phyloP scores from a whole-genome alignment of 2,888 invertebrate genomes.

The Aleiodes alternator region DNA sequence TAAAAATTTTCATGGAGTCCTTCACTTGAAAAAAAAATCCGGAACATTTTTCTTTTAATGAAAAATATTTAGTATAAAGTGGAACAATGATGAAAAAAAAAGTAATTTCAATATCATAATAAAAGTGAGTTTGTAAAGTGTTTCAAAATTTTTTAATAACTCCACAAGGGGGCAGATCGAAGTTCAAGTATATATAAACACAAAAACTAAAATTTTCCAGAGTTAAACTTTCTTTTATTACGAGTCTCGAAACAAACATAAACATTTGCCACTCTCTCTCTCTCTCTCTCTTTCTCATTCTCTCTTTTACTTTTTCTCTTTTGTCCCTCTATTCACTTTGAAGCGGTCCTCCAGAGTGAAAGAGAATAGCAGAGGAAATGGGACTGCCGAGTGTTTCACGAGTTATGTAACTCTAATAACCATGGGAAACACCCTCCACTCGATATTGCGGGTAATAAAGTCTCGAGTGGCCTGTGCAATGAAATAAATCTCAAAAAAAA shows the following conservation, averaged over 20 bases:
- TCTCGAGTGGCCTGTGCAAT: conserved; percentile 26
- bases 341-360: conserved; percentile 28
- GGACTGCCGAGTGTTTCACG: conserved; percentile 40
- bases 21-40: no score
- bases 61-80: no score
- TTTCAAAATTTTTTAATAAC: no score
- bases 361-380: conserved; percentile 22
- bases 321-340: conserved; percentile 37
- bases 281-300: no score
- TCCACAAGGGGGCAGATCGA: no score
- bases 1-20: no score
- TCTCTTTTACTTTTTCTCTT: conserved; percentile 6
- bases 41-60: no score
- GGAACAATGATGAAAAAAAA: no score
- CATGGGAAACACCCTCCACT: conserved; percentile 27
- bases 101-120: no score
- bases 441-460: conserved; percentile 38
- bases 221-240: conserved; percentile 32
- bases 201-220: conserved; percentile 4
- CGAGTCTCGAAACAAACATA: conserved; percentile 42
- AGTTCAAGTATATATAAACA: not conserved
- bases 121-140: no score
- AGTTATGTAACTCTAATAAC: conserved; percentile 42
- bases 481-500: conserved; percentile 15
- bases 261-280: conserved; percentile 40